Conservation (phyloP, 2,113 vertebrate species). For the Circaetus gallicus region DNA sequence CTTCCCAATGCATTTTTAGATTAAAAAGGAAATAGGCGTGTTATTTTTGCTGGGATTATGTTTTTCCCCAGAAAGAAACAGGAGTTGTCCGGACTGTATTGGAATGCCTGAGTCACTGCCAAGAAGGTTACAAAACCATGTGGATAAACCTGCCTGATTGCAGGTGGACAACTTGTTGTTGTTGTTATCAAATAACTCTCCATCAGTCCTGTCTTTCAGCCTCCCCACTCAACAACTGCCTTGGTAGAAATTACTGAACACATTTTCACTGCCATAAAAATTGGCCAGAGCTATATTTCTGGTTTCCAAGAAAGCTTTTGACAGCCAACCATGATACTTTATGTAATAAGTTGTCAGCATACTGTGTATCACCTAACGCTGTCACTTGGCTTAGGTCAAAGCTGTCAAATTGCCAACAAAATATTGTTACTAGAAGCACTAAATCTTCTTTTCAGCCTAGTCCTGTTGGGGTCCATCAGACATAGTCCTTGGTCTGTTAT, state of each 20-base stretch:
- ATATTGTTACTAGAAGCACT: constrained; percentile 40
- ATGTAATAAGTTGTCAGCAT: constrained; percentile 71
- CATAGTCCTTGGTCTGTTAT: constrained; percentile 41
- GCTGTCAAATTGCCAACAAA: constrained; percentile 67
- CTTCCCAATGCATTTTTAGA: neutral
- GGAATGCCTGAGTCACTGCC: neutral
- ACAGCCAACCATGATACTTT: constrained; percentile 66
- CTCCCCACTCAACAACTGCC: constrained; percentile 59
- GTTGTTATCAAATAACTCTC: constrained; percentile 53
- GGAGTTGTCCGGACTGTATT: neutral
- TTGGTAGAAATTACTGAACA: constrained; percentile 78
- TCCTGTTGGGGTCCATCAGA: constrained; percentile 46
- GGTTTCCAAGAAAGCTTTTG: constrained; percentile 76
- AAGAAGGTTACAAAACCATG: constrained; percentile 11
- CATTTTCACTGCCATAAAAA: constrained; percentile 73
- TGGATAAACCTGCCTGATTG: constrained; percentile 16
- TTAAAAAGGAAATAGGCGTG: neutral
- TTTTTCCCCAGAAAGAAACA: neutral
- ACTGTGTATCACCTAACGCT: constrained; percentile 65
- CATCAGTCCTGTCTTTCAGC: constrained; percentile 57
- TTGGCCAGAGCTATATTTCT: constrained; percentile 72
- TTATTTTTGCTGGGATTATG: neutral
- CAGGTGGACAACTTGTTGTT: constrained; percentile 49
- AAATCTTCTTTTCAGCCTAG: constrained; percentile 46
- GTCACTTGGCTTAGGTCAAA: constrained; percentile 64